phyloP scores from a whole-genome alignment of 2,113 vertebrate genomes.

The Sphyrna mokarran region DNA sequence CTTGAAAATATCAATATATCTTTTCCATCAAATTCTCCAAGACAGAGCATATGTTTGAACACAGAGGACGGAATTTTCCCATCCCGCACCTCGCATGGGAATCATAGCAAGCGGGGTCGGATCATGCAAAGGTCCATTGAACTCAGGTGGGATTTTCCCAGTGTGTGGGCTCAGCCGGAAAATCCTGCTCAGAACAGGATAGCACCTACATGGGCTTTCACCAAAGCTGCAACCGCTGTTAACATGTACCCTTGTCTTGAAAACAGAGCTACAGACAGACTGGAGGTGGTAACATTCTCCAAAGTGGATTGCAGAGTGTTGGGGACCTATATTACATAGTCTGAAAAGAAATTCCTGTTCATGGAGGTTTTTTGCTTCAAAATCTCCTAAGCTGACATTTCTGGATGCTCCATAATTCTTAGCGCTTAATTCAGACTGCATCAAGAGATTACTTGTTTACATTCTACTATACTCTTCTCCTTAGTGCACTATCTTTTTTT shows the following conservation, averaged over 20 bases:
- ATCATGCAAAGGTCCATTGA: too few species aligned
- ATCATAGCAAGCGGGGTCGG: too few species aligned
- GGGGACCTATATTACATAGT: not conserved
- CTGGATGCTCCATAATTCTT: not conserved
- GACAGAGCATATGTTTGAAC: not conserved
- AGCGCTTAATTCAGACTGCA: not conserved
- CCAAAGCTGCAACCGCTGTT: not conserved
- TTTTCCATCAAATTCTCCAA: not conserved
- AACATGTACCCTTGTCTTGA: not conserved
- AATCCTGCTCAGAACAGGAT: too few species aligned
- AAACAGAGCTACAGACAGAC: not conserved
- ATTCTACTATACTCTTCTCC: not conserved
- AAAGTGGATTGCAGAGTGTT: not conserved
- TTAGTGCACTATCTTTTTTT: not conserved
- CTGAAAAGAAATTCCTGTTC: not conserved
- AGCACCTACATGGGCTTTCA: not conserved
- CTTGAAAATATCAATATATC: not conserved
- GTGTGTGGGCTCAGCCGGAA: too few species aligned
- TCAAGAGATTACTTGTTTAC: not conserved
- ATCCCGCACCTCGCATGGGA: too few species aligned
- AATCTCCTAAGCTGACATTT: too few species aligned
- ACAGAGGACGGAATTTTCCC: not conserved
- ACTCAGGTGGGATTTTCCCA: too few species aligned
- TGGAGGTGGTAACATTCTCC: not conserved
- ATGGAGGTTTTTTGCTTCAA: not conserved